A percentile compares a stretch with the other conserved stretches of the same genome.
These are phyloP conservation scores for Triplophysa bombifrons DNA, from an alignment of 2,797 vertebrate species.

Conservation along the genomic window DNA sequence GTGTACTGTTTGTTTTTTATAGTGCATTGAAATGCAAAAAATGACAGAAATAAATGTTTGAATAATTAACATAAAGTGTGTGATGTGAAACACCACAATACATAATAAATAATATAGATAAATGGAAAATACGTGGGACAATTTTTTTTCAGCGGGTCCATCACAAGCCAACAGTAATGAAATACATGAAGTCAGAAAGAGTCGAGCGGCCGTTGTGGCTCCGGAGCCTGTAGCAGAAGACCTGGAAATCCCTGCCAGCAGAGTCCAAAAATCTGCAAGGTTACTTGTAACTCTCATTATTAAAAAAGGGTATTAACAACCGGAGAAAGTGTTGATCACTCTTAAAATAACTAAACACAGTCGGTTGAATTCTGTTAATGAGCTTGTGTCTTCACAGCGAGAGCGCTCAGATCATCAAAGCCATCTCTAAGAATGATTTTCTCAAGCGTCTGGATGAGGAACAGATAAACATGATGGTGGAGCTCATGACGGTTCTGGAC, in stretches of 20 bases:
- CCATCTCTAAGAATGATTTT: slow-evolving; percentile 81
- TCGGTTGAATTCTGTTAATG: background rate
- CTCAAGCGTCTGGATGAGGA: slow-evolving; percentile 81
- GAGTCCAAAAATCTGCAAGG: slow-evolving; percentile 74
- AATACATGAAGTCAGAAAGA: slow-evolving; percentile 66
- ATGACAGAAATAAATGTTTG: background rate
- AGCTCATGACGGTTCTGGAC: slow-evolving; percentile 65
- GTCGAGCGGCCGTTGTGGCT: slow-evolving; percentile 76
- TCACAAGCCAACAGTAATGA: slow-evolving; percentile 61
- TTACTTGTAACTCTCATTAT: slow-evolving; percentile 44
- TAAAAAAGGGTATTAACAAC: background rate
- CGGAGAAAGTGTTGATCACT: background rate
- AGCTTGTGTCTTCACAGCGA: slow-evolving; percentile 66
- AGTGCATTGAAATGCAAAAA: background rate
- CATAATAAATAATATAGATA: no score
- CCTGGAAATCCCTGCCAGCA: slow-evolving; percentile 61
- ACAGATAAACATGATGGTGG: slow-evolving; percentile 80
- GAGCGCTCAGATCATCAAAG: slow-evolving; percentile 75
- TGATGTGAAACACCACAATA: no score
- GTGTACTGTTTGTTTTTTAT: no score
- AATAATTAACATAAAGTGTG: no score
- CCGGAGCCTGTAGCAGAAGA: slow-evolving; percentile 71
- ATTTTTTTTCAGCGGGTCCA: slow-evolving; percentile 62
- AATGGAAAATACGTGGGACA: no score
- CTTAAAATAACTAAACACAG: no score